phyloP scores from a whole-genome alignment of 2,797 vertebrate genomes.

The Sebastes matsubarae region DNA sequence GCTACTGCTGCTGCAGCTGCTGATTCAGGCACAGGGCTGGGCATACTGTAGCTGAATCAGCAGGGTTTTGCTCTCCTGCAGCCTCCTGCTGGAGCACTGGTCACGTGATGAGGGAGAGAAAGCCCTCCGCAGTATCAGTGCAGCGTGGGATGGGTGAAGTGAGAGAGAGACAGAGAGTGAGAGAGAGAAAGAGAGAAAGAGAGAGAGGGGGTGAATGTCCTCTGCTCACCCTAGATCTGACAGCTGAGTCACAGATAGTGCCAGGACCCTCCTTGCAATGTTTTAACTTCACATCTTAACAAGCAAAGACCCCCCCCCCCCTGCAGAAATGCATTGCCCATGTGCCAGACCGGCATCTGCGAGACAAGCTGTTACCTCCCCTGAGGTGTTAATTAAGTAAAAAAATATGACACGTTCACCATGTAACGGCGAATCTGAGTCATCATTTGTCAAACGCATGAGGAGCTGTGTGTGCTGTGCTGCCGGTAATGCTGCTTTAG shows the following conservation, averaged over 20 bases:
- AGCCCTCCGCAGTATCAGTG: slow-evolving; percentile 80
- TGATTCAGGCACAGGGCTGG: slow-evolving; percentile 78
- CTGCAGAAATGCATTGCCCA: slow-evolving; percentile 27
- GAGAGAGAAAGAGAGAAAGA: not conserved
- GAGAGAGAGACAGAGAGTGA: slow-evolving; percentile 19
- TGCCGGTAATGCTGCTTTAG: slow-evolving; percentile 1
- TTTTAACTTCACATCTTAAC: slow-evolving; percentile 40
- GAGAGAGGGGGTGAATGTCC: slow-evolving; percentile 42
- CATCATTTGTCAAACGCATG: not conserved
- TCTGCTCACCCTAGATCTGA: slow-evolving; percentile 66
- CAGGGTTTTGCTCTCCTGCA: slow-evolving; percentile 78
- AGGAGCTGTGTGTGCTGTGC: not conserved
- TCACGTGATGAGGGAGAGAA: slow-evolving; percentile 76
- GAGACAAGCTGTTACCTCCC: slow-evolving; percentile 46
- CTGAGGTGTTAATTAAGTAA: slow-evolving; percentile 19
- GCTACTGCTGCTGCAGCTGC: slow-evolving; percentile 67
- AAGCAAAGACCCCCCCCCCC: slow-evolving; percentile 17
- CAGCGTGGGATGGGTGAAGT: slow-evolving; percentile 71
- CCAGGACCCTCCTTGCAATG: slow-evolving; percentile 36
- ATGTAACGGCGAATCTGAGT: not conserved
- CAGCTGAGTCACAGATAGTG: slow-evolving; percentile 70
- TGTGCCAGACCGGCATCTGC: slow-evolving; percentile 44
- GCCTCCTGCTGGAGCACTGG: slow-evolving; percentile 75
- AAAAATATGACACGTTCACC: slow-evolving; percentile 5
- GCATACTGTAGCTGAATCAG: slow-evolving; percentile 82